Evolutionary conservation across 2,888 invertebrate genomes (phyloP).

Genomic region (Leptopterna dolabrata): DNA sequence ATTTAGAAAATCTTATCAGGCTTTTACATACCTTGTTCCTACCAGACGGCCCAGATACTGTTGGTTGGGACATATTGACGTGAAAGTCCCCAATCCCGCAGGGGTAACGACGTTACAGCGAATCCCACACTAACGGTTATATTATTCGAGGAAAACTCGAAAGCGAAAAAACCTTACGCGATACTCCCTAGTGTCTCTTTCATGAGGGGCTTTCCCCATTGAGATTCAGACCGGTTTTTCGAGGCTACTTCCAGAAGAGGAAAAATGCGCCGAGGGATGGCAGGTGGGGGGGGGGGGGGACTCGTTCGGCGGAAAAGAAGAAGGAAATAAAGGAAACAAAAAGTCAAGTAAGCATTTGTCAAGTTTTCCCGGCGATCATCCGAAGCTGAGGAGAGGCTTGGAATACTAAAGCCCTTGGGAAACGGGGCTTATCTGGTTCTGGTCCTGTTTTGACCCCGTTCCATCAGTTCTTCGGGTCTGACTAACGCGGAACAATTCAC

Average conservation of each 20-base stretch:
- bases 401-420: neutral
- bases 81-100: too few species aligned
- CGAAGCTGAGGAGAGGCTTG: neutral
- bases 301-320: neutral
- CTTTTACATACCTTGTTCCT: too few species aligned
- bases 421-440: neutral
- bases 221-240: neutral
- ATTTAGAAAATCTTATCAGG: too few species aligned
- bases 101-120: too few species aligned
- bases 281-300: neutral
- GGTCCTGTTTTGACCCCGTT: neutral
- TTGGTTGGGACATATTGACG: too few species aligned
- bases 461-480: too few species aligned
- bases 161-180: neutral
- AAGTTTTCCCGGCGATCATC: slow-evolving; percentile 7
- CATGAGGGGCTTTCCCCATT: neutral
- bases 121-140: neutral
- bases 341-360: neutral
- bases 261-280: too few species aligned
- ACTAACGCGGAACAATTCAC: too few species aligned
- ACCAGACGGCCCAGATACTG: too few species aligned
- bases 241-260: neutral
- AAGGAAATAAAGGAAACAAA: neutral
- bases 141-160: neutral
- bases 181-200: neutral